Evolutionary conservation across 2,888 invertebrate genomes (phyloP), one percentile per base, ranked within the genome.

Genomic region (Polietes domitor): DNA sequence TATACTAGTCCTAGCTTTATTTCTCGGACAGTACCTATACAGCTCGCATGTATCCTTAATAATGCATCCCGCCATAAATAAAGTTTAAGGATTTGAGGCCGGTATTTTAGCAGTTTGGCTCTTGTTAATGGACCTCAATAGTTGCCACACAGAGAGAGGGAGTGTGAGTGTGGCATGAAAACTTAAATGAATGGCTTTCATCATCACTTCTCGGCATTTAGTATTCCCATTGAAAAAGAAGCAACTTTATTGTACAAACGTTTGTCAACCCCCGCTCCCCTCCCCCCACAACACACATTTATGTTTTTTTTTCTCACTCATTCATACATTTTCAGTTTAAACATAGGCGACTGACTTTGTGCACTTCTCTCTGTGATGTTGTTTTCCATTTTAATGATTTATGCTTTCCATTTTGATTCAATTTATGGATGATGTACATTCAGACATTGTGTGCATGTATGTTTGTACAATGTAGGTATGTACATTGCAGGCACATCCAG

Each of bases 371-470:
- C 47, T 15, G 47, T 47, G 47, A 47, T 47, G 47, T 32, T 47
- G 47, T 47, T 47, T 68, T 68, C 28, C 15, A 15, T 43, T 68
- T 68, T 24, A 68, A 68, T 68, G 68, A 68, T 68, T 68, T 68
- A 68, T 68, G 43, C 68, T 43, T 43, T 68, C 28, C 68, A 68
- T 21, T 68, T 61, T 68, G 41, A 68, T 68, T 68, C 68, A 68
- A 68, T 68, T 68, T 68, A 68, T 68, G 68, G 68, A 43, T 43
- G 43, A 58, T 24, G 7, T 15, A 58, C 58, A 55, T 21, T 7
- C 32, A 32, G n/a, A n/a, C n/a, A n/a, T n/a, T 17, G 5, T 55
- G 7, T 17, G 17, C 17, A n/a, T 17, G 5, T 17, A n/a, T 17
- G 17, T 17, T 7, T 17, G n/a, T n/a, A n/a, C n/a, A n/a, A n/a